Conservation (phyloP, 35 echinoderm and acorn worm species). For the Antedon bifida region DNA sequence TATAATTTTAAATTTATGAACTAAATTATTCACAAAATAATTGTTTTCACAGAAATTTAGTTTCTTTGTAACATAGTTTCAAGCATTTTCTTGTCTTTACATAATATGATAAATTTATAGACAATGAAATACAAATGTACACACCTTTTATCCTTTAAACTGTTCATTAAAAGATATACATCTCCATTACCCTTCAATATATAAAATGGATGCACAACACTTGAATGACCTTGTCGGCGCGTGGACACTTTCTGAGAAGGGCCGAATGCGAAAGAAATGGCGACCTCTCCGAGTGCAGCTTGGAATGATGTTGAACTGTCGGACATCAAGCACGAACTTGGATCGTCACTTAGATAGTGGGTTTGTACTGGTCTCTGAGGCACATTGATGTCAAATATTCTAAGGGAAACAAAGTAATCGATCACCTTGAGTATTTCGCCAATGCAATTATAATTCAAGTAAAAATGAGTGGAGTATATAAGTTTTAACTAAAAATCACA, state of each 20-base stretch:
- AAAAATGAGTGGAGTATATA: too few species aligned
- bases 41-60: too few species aligned
- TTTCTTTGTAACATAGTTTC: too few species aligned
- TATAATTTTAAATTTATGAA: too few species aligned
- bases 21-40: too few species aligned
- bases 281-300: slow-evolving; percentile 81
- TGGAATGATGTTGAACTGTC: slow-evolving; percentile 48
- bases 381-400: slow-evolving; percentile 54
- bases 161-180: slow-evolving; percentile 59
- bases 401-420: background rate
- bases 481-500: too few species aligned
- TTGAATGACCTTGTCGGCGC: background rate
- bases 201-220: slow-evolving; percentile 55
- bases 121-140: too few species aligned
- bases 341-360: slow-evolving; percentile 38
- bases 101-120: too few species aligned
- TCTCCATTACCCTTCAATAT: slow-evolving; percentile 90
- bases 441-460: too few species aligned
- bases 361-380: slow-evolving; percentile 49
- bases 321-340: slow-evolving; percentile 54
- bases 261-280: slow-evolving; percentile 84
- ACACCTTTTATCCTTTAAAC: slow-evolving; percentile 61
- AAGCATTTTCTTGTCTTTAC: too few species aligned
- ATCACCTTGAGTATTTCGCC: background rate
- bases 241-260: slow-evolving; percentile 29